A percentile compares a stretch with the other conserved stretches of the same genome.
phyloP scores from a whole-genome alignment of 2,797 vertebrate genomes.

The Huso huso region DNA sequence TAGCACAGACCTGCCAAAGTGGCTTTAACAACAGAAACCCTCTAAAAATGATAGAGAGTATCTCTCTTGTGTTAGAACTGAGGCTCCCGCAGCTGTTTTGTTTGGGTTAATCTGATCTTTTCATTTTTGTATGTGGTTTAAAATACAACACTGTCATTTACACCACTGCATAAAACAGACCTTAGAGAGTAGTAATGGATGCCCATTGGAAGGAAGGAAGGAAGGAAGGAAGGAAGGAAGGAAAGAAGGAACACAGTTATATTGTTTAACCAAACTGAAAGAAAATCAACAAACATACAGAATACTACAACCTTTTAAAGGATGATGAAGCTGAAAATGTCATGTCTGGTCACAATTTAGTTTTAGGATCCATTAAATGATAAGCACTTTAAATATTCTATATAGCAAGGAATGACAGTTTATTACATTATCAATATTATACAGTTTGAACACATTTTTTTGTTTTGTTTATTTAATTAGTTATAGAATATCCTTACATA shows the following conservation, averaged over 20 bases:
- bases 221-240: background rate
- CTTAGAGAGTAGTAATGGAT: background rate
- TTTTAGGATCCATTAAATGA: too few relatives aligned
- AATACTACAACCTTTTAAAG: too few relatives aligned
- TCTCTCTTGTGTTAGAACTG: background rate
- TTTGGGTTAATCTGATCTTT: background rate
- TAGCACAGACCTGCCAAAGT: background rate
- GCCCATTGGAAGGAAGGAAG: background rate
- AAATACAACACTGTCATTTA: background rate
- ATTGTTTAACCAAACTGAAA: background rate
- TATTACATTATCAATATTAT: too few relatives aligned
- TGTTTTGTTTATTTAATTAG: too few relatives aligned
- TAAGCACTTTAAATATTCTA: too few relatives aligned
- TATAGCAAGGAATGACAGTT: too few relatives aligned
- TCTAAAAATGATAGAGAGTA: background rate
- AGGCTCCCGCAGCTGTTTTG: background rate
- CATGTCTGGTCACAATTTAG: too few relatives aligned
- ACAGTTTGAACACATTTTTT: too few relatives aligned
- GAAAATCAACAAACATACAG: background rate
- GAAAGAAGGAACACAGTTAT: background rate
- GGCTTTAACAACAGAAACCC: constrained; percentile 5
- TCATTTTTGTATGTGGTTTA: background rate
- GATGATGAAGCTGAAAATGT: too few relatives aligned
- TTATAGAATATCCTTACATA: too few relatives aligned
- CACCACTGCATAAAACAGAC: background rate